Conservation (phyloP, 2,888 invertebrate species). For the Caenorhabditis macrosperma region DNA sequence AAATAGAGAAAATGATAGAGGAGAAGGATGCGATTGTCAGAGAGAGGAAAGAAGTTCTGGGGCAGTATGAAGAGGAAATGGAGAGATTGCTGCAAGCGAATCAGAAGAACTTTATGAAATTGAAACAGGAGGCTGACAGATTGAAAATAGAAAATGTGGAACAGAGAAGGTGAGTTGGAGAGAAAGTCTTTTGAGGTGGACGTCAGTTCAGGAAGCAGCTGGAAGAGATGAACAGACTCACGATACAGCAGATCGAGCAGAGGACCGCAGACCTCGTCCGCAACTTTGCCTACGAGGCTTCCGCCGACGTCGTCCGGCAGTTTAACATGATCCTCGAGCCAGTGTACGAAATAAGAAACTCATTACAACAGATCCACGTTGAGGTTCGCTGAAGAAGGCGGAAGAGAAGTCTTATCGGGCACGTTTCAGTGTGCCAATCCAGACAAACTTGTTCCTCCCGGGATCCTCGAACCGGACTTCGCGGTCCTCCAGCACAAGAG, state of each 20-base stretch:
- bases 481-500: not conserved
- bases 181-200: not conserved
- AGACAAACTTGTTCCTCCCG: not conserved
- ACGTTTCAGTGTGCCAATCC: too few species aligned
- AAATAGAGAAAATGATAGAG: conserved; percentile 1
- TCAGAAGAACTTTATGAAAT: not conserved
- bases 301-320: not conserved
- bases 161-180: not conserved
- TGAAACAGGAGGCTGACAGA: not conserved
- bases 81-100: not conserved
- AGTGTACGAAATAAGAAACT: not conserved
- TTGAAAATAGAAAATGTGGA: not conserved
- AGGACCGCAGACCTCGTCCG: not conserved
- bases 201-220: not conserved
- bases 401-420: too few species aligned
- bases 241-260: not conserved
- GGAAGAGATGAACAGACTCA: not conserved
- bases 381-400: not conserved
- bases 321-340: not conserved
- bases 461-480: not conserved
- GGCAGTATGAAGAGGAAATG: not conserved
- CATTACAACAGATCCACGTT: not conserved
- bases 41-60: conserved; percentile 3
- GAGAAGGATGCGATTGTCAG: conserved; percentile 15
- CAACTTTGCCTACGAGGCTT: not conserved